Percentiles rank a stretch among this genome's conserved stretches.
Conservation (phyloP, 2,797 vertebrate genomes). For the Rhynchonycteris naso region DNA sequence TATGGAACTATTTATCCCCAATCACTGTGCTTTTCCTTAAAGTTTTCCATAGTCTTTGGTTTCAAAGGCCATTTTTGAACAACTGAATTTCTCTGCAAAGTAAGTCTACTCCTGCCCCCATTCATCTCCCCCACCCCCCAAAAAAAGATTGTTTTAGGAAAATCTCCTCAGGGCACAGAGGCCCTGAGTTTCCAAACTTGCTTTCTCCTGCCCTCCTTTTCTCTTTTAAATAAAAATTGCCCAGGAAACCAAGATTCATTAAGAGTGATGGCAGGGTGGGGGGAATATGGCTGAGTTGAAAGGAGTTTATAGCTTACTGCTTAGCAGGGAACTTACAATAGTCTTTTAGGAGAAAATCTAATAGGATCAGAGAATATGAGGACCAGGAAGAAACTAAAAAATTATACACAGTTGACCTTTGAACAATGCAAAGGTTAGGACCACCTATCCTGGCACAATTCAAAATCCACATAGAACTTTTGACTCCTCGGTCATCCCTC, state of each 20-base stretch:
- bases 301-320: conserved; percentile 31
- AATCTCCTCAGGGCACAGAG: conserved; percentile 83
- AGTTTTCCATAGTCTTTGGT: conserved; percentile 88
- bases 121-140: neutral
- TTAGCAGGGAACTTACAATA: neutral
- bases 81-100: conserved; percentile 83
- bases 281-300: conserved; percentile 36
- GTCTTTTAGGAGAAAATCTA: neutral
- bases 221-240: conserved; percentile 75
- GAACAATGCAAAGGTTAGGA: neutral
- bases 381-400: neutral
- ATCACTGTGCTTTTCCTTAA: conserved; percentile 85
- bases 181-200: conserved; percentile 73
- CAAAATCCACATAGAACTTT: neutral
- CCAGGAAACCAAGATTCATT: conserved; percentile 76
- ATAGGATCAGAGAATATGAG: neutral
- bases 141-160: conserved; percentile 86
- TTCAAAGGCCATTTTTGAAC: conserved; percentile 88
- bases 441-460: neutral
- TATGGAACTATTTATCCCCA: conserved; percentile 90
- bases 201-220: conserved; percentile 62
- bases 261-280: neutral
- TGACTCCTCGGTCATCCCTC: neutral
- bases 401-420: neutral
- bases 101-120: conserved; percentile 30